Percentiles rank a stretch among this genome's conserved stretches.
Evolutionary conservation across 2,797 vertebrate species (phyloP).

Genomic region (Sebastes minor): DNA sequence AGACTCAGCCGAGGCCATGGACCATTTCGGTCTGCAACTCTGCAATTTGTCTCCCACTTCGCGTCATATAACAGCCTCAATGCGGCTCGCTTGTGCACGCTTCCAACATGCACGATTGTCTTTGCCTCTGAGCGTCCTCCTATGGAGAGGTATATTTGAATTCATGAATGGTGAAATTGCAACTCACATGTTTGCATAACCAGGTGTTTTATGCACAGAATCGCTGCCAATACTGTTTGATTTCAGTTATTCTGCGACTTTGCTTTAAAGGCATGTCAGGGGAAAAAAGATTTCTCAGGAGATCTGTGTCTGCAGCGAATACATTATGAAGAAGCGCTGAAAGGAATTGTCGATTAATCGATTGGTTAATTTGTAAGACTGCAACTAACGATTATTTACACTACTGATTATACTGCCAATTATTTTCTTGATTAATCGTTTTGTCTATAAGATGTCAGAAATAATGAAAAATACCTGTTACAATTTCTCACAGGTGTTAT

Average conservation of each 20-base stretch:
- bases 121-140: background rate
- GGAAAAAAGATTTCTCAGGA: background rate
- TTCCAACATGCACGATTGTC: conserved; percentile 15
- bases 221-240: conserved; percentile 11
- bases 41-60: conserved; percentile 73
- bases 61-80: conserved; percentile 51
- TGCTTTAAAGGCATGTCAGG: background rate
- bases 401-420: background rate
- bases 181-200: conserved; percentile 8
- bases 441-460: background rate
- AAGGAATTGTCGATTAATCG: background rate
- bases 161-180: conserved; percentile 14
- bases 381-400: background rate
- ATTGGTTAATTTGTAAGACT: background rate
- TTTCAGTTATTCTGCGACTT: conserved; percentile 17
- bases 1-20: conserved; percentile 76
- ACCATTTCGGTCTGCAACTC: conserved; percentile 73
- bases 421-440: background rate
- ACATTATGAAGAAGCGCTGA: background rate
- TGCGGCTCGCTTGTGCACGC: conserved; percentile 22
- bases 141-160: conserved; percentile 4
- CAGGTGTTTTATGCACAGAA: background rate
- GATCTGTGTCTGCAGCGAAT: conserved; percentile 4
- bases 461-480: background rate
- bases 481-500: background rate